These are phyloP conservation scores for Hemiscyllium ocellatum DNA, from an alignment of 2,113 vertebrate genomes.

Conservation along the genomic window DNA sequence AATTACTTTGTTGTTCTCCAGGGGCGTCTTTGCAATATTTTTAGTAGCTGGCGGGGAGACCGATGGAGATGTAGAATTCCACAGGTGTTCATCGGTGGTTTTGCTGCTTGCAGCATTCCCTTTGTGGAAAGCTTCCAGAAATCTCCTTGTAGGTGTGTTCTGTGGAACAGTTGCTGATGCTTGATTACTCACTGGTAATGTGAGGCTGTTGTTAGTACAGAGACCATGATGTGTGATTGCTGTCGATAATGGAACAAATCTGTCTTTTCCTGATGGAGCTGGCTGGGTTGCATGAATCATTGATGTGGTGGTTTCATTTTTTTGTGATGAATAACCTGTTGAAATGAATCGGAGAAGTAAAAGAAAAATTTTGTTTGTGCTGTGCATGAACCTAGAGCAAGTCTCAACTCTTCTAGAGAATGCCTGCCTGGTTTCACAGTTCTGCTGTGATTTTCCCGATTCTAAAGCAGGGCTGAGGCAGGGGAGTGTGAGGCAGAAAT, in stretches of 20 bases:
- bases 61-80: not conserved
- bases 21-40: not conserved
- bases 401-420: not conserved
- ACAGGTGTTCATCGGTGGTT: not conserved
- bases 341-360: slow-evolving; percentile 21
- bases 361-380: not conserved
- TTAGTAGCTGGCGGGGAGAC: not conserved
- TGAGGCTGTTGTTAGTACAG: not conserved
- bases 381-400: not conserved
- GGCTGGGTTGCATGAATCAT: not conserved
- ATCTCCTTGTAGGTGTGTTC: not conserved
- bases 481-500: not conserved
- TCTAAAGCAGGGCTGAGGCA: not conserved
- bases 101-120: not conserved
- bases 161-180: not conserved
- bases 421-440: not conserved
- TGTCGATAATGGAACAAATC: not conserved
- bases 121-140: not conserved
- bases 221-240: not conserved
- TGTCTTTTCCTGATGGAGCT: no score
- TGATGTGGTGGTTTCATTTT: slow-evolving; percentile 1
- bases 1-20: not conserved
- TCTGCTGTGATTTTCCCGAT: not conserved
- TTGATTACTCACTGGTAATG: not conserved
- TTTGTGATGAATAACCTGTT: not conserved